Evolutionary conservation across 2,888 invertebrate species (phyloP).

Genomic region (Tortrix viridana): DNA sequence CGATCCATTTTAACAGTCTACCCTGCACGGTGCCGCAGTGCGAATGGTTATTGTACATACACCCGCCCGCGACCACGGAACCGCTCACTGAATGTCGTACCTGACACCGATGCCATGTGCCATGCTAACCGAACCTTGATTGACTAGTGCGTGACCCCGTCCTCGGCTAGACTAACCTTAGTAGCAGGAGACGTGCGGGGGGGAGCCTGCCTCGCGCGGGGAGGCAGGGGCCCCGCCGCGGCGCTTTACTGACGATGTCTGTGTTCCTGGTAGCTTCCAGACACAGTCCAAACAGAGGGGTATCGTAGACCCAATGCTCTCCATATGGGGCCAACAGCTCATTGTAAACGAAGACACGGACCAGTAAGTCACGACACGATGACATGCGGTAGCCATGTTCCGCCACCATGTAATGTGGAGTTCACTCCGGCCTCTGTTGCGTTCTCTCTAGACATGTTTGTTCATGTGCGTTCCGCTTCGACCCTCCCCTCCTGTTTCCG

Average conservation of each 20-base stretch:
- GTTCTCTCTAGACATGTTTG: slow-evolving; percentile 65
- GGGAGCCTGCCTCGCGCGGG: slow-evolving; percentile 37
- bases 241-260: slow-evolving; percentile 65
- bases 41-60: slow-evolving; percentile 34
- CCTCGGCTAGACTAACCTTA: slow-evolving; percentile 43
- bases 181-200: slow-evolving; percentile 27
- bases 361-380: slow-evolving; percentile 90
- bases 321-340: slow-evolving; percentile 99
- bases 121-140: slow-evolving; percentile 34
- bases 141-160: slow-evolving; percentile 49
- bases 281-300: slow-evolving; percentile 96
- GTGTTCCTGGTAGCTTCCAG: slow-evolving; percentile 89
- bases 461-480: slow-evolving; percentile 67
- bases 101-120: slow-evolving; percentile 27
- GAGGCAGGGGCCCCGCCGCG: slow-evolving; percentile 40
- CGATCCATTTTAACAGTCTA: slow-evolving; percentile 50
- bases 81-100: slow-evolving; percentile 27
- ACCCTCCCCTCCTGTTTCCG: slow-evolving; percentile 58
- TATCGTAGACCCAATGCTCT: slow-evolving; percentile 99
- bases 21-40: slow-evolving; percentile 28
- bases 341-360: slow-evolving; percentile 98
- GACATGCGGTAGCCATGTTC: slow-evolving; percentile 65
- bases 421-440: slow-evolving; percentile 71
- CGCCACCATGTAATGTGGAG: slow-evolving; percentile 58
- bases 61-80: slow-evolving; percentile 23